Evolutionary conservation across 2,888 invertebrate genomes (phyloP).

Genomic region (Poecilobothrus nobilitatus): DNA sequence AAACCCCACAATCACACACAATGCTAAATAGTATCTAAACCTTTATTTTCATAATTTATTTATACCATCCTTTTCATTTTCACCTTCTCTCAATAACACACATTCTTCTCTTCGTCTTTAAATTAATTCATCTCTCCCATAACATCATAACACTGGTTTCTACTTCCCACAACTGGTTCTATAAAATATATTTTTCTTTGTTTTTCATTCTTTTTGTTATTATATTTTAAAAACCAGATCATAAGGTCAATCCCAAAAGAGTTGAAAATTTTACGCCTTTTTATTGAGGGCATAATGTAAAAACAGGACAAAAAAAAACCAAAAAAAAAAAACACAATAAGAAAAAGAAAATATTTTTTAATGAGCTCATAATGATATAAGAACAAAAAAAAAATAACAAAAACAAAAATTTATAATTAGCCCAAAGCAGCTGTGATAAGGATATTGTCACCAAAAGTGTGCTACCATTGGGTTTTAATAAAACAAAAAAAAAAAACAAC

Average conservation of each 20-base stretch:
- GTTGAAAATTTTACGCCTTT: conserved; percentile 4
- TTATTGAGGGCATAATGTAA: background rate
- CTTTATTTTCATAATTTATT: too few relatives aligned
- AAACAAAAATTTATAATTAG: background rate
- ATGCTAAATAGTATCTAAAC: too few relatives aligned
- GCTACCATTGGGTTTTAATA: conserved; percentile 1
- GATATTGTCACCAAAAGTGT: conserved; percentile 6
- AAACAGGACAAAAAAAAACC: background rate
- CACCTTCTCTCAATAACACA: too few relatives aligned
- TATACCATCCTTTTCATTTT: too few relatives aligned
- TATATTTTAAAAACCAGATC: background rate
- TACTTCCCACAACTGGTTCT: background rate
- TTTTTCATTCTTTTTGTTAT: background rate
- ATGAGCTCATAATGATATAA: background rate
- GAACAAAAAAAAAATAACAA: background rate
- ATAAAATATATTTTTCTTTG: background rate
- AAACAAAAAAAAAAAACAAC: too few relatives aligned
- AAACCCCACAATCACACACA: too few relatives aligned
- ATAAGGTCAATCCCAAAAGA: conserved; percentile 4
- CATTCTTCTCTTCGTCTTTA: too few relatives aligned
- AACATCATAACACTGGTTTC: background rate
- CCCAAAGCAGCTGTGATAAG: background rate
- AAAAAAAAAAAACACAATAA: background rate
- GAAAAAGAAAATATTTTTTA: background rate
- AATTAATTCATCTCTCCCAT: too few relatives aligned